Evolutionary conservation across 2,113 vertebrate genomes (phyloP), one percentile per base, ranked within the genome.

Genomic region (Coptodon rendalli): DNA sequence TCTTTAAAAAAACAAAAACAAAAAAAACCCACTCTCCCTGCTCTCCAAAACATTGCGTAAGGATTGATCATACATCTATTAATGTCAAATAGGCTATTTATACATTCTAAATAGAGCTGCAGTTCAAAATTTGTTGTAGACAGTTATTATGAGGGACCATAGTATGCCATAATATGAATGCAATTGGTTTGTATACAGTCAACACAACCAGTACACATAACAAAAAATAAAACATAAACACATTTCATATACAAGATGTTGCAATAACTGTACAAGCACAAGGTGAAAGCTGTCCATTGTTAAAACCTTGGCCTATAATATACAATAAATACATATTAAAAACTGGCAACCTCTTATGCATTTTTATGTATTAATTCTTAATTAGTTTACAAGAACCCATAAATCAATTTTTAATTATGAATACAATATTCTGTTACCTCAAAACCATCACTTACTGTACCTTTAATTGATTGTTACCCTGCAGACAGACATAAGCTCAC

Each of bases 1-100:
- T 36, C 4, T 66, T 59, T 0, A 12, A 4, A 52, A 0, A 31
- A 9, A n/a, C n/a, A n/a, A 11, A 17, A 9, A 8, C 27, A 54
- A 4, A 4, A 2, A 22, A 22, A 22, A 22, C 22, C n/a, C 9
- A 36, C 3, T 63, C 17, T 36, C 61, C 61, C 31, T 66, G 61
- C 10, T 66, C 61, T n/a, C 61, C 31, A 36, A 66, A 66, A 38
- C 31, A n/a, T 66, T 66, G 17, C 3, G 0, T n/a, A n/a, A 38
- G 31, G 31, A 38, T 38, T 38, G 34, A 66, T 66, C 61, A 36
- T 1, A 38, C 10, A 66, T 66, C 19, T 38, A 66, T 38, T 66
- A 66, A 13, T 66, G 34, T 66, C 61, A 66, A 38, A 66, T 38
- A 38, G 19, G 34, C 34, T 22, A 38, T 68, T 38, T 5, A 38